Conservation (phyloP, 2,113 vertebrate species). For the Garra rufa region DNA sequence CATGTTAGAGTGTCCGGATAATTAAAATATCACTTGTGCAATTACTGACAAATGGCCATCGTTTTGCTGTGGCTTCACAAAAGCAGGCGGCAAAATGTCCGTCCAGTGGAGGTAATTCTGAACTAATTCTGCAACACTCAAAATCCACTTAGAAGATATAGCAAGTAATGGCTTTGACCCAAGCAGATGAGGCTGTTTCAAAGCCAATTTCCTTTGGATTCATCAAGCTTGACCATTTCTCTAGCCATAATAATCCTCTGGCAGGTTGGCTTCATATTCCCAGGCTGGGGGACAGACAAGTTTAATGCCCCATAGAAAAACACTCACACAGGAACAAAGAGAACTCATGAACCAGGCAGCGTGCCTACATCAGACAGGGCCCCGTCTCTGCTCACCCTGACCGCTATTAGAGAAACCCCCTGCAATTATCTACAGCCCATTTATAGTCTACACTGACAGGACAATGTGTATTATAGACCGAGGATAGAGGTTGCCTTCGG, state of each 20-base stretch:
- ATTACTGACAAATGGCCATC: slow-evolving; percentile 69
- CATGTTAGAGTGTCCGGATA: slow-evolving; percentile 66
- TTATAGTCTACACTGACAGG: slow-evolving; percentile 29
- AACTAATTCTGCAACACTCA: slow-evolving; percentile 73
- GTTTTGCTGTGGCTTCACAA: slow-evolving; percentile 62
- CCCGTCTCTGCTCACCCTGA: slow-evolving; percentile 27
- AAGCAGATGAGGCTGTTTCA: slow-evolving; percentile 65
- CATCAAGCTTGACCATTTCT: slow-evolving; percentile 66
- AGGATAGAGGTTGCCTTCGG: background rate
- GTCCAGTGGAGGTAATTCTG: slow-evolving; percentile 66
- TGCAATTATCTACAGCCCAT: slow-evolving; percentile 29
- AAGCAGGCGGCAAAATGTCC: slow-evolving; percentile 62
- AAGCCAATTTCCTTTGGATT: slow-evolving; percentile 63
- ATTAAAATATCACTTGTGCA: slow-evolving; percentile 71
- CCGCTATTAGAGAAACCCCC: slow-evolving; percentile 3
- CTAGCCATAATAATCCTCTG: slow-evolving; percentile 57
- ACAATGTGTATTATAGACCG: slow-evolving; percentile 16
- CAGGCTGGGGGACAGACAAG: slow-evolving; percentile 45
- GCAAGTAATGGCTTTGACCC: slow-evolving; percentile 72
- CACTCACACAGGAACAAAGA: slow-evolving; percentile 53
- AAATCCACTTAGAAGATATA: slow-evolving; percentile 68
- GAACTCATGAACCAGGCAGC: slow-evolving; percentile 9
- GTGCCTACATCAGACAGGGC: slow-evolving; percentile 25
- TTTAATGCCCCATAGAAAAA: slow-evolving; percentile 56
- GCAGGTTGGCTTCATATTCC: slow-evolving; percentile 52